phyloP scores from a whole-genome alignment of 2,888 invertebrate species.

The Ichneumoninae sp. region DNA sequence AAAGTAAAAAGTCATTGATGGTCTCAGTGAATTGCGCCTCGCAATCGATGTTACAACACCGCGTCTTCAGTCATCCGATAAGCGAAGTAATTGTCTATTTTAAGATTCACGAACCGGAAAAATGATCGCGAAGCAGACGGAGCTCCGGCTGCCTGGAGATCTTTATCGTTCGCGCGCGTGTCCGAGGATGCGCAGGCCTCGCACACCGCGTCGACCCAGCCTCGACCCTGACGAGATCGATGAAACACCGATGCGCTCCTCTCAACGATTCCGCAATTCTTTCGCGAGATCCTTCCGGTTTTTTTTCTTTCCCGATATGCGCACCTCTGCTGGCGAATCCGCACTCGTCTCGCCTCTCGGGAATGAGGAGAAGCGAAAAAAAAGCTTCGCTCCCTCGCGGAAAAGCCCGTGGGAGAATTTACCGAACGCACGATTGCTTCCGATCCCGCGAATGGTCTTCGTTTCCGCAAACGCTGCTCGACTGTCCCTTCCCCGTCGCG shows the following conservation, averaged over 20 bases:
- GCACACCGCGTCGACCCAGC: background rate
- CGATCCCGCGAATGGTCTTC: background rate
- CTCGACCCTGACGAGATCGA: background rate
- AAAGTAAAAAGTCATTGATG: background rate
- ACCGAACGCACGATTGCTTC: background rate
- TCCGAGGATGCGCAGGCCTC: background rate
- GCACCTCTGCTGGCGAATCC: background rate
- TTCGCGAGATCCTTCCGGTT: background rate
- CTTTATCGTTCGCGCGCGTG: constrained; percentile 14
- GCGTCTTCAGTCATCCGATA: background rate
- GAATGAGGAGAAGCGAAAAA: background rate
- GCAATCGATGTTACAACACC: background rate
- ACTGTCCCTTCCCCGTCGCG: background rate
- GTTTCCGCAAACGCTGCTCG: constrained; percentile 3
- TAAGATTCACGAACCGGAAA: constrained; percentile 13
- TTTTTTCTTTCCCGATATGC: background rate
- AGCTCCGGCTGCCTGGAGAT: background rate
- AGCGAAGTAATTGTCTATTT: constrained; percentile 11
- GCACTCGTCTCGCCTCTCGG: background rate
- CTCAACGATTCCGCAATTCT: background rate
- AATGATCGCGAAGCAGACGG: background rate
- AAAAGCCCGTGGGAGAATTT: constrained; percentile 11
- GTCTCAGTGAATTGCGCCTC: background rate
- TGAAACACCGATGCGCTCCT: constrained; percentile 14
- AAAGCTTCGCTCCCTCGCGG: no score